A percentile compares a stretch with the other conserved stretches of the same genome.
These are phyloP conservation scores for Chloroclysta siterata DNA, from an alignment of 2,888 invertebrate species.

Conservation along the genomic window DNA sequence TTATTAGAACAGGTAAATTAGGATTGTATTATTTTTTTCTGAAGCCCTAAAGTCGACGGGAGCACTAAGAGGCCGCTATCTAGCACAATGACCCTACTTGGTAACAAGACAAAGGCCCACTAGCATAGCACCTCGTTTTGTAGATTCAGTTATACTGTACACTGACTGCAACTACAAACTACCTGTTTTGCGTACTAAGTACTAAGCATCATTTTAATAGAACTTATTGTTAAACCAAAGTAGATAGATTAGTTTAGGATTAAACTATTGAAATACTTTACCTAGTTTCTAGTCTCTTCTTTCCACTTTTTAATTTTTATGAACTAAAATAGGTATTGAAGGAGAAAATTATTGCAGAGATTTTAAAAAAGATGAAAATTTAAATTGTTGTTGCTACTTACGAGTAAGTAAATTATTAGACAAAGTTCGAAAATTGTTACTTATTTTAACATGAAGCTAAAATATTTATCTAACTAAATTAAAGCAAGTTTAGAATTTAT, in stretches of 20 bases:
- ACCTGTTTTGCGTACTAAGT: not conserved
- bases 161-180: not conserved
- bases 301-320: conserved; percentile 13
- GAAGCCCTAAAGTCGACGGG: no score
- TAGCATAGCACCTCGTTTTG: no score
- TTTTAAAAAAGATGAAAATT: not conserved
- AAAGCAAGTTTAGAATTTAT: conserved; percentile 2
- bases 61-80: no score
- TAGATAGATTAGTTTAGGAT: conserved; percentile 45
- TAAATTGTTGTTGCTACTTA: not conserved
- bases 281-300: conserved; percentile 33
- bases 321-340: not conserved
- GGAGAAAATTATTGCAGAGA: no score
- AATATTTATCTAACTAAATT: conserved; percentile 1
- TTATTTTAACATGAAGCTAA: not conserved
- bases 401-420: not conserved
- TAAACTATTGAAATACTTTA: not conserved
- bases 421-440: not conserved
- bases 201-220: conserved; percentile 7
- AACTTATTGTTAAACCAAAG: conserved; percentile 53
- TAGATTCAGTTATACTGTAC: no score
- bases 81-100: no score
- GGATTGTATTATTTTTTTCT: no score
- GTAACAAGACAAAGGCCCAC: no score
- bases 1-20: no score